Base-by-base conservation (phyloP, 64 coral and sea anemone genomes). In the Astreopora myriophthalma region DNA sequence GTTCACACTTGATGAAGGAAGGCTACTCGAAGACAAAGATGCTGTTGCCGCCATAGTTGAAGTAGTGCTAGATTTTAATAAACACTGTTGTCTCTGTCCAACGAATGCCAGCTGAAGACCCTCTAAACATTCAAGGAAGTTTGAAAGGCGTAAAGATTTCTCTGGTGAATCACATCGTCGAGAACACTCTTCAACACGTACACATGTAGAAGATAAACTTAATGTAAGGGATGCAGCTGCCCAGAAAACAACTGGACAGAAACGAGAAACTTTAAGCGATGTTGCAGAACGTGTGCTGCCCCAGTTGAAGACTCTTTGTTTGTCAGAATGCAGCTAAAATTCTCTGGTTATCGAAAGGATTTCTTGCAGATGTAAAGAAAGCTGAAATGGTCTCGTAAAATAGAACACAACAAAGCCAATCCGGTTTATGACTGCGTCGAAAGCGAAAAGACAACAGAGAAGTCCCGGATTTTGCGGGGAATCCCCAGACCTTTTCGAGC, bases 401-500 rank as follows among this genome's bases (percentile, higher is more conserved):
- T 1, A 37, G 14, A 32, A 37, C 32, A 73, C 2, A 73, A 37
- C 9, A n/a, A 22, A 38, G 11, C 16, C 29, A 14, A 11, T 11
- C 1, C 26, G 2, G 32, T 31, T 31, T 7, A 79, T 22, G 22
- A 35, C 26, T 6, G 14, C 48, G 7, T 29, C 10, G 8, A n/a
- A 29, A 78, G 52, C 11, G 40, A 44, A 80, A 83, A 83, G 79
- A 3, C 22, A 7, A 3, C 6, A 64, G 24, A 34, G 64, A 83
- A 25, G n/a, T 55, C 79, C 79, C 79, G 79, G 52, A 83, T 83
- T 30, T 83, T 8, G 76, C 76, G 79, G 79, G 79, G 79, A 83
- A 65, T 83, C 79, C 79, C 79, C 79, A 55, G 2, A 38, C 79
- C 7, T 65, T 83, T 83, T 80, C 7, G 20, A n/a, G 10, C 0